These are phyloP conservation scores for Coracopsis vasa DNA, from an alignment of 2,113 vertebrate genomes.

Conservation along the genomic window DNA sequence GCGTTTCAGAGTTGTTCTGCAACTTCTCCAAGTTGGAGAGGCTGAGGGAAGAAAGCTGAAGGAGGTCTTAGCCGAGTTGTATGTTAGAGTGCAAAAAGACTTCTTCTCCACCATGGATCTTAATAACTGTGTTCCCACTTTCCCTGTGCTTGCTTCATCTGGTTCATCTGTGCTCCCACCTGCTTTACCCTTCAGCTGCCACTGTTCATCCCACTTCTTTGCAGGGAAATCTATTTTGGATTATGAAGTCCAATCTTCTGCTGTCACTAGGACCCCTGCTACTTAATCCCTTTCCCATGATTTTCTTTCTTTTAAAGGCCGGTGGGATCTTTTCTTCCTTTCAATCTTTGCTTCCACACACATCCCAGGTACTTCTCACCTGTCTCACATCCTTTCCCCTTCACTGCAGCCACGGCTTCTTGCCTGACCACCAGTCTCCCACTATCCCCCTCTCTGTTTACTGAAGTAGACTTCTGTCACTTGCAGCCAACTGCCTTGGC, in stretches of 20 bases:
- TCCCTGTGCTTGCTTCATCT: background rate
- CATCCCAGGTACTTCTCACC: background rate
- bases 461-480: background rate
- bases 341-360: background rate
- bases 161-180: background rate
- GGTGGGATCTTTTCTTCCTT: background rate
- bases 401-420: background rate
- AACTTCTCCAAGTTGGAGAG: background rate
- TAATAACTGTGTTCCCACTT: background rate
- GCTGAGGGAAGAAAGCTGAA: background rate
- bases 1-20: background rate
- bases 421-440: background rate
- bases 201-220: accelerated
- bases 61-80: background rate
- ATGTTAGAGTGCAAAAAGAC: background rate
- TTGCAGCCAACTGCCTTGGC: background rate
- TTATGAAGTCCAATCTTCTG: background rate
- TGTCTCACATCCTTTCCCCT: background rate
- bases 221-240: background rate
- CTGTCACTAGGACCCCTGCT: background rate
- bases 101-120: background rate
- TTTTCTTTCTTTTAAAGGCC: background rate
- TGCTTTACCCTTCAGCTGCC: background rate
- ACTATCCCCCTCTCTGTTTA: accelerated
- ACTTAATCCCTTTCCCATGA: background rate